phyloP scores from a whole-genome alignment of 2,888 invertebrate genomes.

The Drosophila emarginata region DNA sequence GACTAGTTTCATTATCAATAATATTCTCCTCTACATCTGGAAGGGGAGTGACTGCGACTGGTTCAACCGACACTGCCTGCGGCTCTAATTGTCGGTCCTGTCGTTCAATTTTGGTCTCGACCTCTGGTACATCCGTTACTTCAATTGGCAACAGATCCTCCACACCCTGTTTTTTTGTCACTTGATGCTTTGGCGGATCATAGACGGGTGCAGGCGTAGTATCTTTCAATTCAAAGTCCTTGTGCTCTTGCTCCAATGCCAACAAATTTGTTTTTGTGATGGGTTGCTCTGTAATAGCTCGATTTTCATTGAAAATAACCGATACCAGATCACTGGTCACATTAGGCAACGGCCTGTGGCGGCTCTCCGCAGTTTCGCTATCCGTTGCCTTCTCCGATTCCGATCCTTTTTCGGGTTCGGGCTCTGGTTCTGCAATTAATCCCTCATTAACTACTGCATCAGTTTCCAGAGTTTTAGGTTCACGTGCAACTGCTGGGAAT shows the following conservation, averaged over 20 bases:
- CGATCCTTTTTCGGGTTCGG: background rate
- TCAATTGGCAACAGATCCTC: conserved; percentile 52
- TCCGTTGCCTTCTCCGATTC: conserved; percentile 17
- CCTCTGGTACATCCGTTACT: conserved; percentile 1
- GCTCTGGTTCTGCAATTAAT: background rate
- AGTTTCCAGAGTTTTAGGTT: conserved; percentile 50
- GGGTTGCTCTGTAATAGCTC: conserved; percentile 60
- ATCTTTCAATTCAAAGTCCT: conserved; percentile 15
- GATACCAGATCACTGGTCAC: conserved; percentile 54
- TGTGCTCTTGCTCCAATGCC: conserved; percentile 59
- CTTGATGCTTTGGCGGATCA: conserved; percentile 62
- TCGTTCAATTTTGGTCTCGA: background rate
- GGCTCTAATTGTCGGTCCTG: conserved; percentile 20
- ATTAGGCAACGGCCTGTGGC: conserved; percentile 39
- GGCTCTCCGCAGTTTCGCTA: conserved; percentile 20
- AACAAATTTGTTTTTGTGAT: conserved; percentile 52
- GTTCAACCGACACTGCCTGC: conserved; percentile 13
- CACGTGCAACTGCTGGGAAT: conserved; percentile 41
- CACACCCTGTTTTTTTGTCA: conserved; percentile 68
- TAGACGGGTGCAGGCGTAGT: conserved; percentile 39
- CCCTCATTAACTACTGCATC: conserved; percentile 5
- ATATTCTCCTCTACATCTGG: conserved; percentile 47
- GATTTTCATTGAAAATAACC: conserved; percentile 51
- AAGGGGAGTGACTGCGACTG: conserved; percentile 1
- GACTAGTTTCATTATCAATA: conserved; percentile 31